phyloP scores from a whole-genome alignment of 2,797 vertebrate genomes.

The Oreochromis grahami region DNA sequence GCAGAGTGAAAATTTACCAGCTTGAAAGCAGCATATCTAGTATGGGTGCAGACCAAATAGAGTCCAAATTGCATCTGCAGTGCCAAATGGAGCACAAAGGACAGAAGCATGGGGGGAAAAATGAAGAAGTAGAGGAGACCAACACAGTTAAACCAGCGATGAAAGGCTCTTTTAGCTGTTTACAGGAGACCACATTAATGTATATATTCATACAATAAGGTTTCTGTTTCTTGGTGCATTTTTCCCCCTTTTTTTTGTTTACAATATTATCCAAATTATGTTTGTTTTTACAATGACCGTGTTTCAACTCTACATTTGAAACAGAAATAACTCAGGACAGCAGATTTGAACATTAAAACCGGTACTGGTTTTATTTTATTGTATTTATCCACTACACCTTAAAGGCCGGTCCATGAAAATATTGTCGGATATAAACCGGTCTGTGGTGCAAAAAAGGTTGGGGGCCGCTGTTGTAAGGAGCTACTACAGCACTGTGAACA shows the following conservation, averaged over 20 bases:
- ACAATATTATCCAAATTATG: not conserved
- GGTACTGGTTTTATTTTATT: not conserved
- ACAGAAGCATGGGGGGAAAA: not conserved
- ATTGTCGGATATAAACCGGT: not conserved
- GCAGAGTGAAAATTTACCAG: constrained; percentile 39
- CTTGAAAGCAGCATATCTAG: not conserved
- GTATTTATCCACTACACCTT: not conserved
- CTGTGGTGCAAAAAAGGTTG: not conserved
- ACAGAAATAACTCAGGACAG: not conserved
- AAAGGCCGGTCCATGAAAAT: not conserved
- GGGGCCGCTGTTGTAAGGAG: not conserved
- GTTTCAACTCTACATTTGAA: not conserved
- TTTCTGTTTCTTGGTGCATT: not conserved
- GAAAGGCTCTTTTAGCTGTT: constrained; percentile 25
- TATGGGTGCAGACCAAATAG: not conserved
- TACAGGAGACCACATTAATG: constrained; percentile 12
- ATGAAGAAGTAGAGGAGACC: constrained; percentile 7
- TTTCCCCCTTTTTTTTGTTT: fast-evolving
- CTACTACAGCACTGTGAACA: not conserved
- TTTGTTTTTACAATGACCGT: not conserved
- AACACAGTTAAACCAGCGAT: not conserved
- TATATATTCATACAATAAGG: not conserved
- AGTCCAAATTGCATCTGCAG: constrained; percentile 31
- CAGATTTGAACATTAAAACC: not conserved
- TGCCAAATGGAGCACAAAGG: constrained; percentile 28